Evolutionary conservation across 1,140 invertebrate species (phyloP).

Genomic region (Orussus abietinus): DNA sequence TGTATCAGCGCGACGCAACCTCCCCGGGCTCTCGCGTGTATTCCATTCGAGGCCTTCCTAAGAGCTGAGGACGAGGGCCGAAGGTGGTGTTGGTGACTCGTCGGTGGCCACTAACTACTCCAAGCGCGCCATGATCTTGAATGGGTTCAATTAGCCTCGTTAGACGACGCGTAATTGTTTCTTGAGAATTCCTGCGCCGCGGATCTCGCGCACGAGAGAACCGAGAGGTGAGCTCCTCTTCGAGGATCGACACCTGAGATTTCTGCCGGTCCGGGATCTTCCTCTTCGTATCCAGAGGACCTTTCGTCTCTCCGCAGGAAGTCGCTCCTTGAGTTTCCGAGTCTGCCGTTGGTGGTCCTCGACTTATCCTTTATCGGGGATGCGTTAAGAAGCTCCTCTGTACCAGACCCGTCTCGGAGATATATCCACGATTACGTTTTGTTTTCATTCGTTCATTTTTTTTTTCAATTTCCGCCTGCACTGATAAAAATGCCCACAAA

Average conservation of each 20-base stretch:
- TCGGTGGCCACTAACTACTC: conserved; percentile 20
- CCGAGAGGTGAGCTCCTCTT: neutral
- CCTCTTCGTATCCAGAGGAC: neutral
- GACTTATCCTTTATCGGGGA: no score
- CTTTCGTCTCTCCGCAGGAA: no score
- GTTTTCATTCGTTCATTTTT: no score
- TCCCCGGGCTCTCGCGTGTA: conserved; percentile 21
- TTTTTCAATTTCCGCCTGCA: no score
- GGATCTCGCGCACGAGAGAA: conserved; percentile 5
- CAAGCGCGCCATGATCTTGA: conserved; percentile 46
- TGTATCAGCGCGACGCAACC: conserved; percentile 30
- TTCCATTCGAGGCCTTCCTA: neutral
- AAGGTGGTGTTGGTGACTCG: neutral
- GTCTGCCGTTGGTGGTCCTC: no score
- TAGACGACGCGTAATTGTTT: conserved; percentile 46
- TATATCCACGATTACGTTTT: no score
- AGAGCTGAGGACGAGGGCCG: neutral
- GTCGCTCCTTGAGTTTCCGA: no score
- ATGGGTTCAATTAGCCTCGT: conserved; percentile 50
- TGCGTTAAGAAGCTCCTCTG: no score
- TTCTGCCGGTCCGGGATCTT: no score
- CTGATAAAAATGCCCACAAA: no score
- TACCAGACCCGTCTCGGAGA: no score
- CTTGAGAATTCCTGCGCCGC: conserved; percentile 40
- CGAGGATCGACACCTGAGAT: no score